These are phyloP conservation scores for Channa maculata DNA, from an alignment of 2,113 vertebrate genomes.

Conservation along the genomic window DNA sequence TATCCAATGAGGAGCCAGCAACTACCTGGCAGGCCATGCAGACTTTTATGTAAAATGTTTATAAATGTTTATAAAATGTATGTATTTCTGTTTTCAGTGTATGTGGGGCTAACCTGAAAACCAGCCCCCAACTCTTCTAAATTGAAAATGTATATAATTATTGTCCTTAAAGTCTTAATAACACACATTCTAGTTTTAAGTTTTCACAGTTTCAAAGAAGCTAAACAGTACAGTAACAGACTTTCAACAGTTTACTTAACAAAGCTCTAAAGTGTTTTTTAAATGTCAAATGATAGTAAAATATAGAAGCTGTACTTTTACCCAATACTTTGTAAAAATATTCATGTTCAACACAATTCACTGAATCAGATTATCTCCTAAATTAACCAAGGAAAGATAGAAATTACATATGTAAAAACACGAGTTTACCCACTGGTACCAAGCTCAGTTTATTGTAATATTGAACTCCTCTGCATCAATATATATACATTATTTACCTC, in stretches of 20 bases:
- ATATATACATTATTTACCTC: no score
- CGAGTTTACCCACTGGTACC: no score
- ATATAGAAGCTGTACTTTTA: not conserved
- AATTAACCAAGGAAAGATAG: no score
- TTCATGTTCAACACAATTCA: no score
- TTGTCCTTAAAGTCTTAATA: not conserved
- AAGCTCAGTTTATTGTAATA: no score
- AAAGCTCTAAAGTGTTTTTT: not conserved
- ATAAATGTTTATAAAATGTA: conserved; percentile 2
- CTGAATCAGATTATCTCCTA: no score
- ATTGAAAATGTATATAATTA: no score
- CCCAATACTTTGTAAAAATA: no score
- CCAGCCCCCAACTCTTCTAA: no score
- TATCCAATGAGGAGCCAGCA: not conserved
- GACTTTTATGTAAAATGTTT: conserved; percentile 6
- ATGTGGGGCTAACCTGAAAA: not conserved
- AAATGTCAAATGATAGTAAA: not conserved
- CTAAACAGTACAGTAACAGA: not conserved
- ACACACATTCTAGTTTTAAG: not conserved
- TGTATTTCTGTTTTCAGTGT: not conserved
- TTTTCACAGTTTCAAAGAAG: not conserved
- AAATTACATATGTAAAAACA: no score
- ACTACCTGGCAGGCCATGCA: not conserved
- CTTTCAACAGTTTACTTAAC: not conserved
- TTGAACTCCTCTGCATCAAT: no score